Conservation (phyloP, 2,888 invertebrate species). For the Prosopocoilus inquinatus region DNA sequence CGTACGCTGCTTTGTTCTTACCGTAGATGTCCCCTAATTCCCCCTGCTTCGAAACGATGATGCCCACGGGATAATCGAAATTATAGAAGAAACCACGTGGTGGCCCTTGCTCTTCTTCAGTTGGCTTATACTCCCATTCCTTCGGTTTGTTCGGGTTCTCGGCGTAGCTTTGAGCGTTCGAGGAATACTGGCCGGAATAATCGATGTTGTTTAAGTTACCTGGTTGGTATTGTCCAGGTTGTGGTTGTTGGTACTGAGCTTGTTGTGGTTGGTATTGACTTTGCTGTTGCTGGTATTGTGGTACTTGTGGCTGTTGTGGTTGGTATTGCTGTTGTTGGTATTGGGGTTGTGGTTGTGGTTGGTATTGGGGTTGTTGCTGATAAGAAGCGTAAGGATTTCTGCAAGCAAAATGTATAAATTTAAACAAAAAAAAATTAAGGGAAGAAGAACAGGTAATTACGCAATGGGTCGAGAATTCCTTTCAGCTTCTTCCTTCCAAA, state of each 20-base stretch:
- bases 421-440: not conserved
- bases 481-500: slow-evolving; percentile 67
- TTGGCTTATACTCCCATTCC: slow-evolving; percentile 17
- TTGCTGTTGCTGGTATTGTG: slow-evolving; percentile 15
- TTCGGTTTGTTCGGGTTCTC: slow-evolving; percentile 4
- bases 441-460: slow-evolving; percentile 6
- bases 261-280: slow-evolving; percentile 7
- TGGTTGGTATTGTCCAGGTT: slow-evolving; percentile 1
- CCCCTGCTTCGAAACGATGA: slow-evolving; percentile 45
- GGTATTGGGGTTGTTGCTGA: slow-evolving; percentile 1
- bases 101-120: slow-evolving; percentile 50
- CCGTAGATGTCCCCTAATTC: slow-evolving; percentile 36
- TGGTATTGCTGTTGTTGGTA: slow-evolving; percentile 14
- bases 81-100: slow-evolving; percentile 74
- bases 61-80: slow-evolving; percentile 65
- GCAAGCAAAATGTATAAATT: slow-evolving; percentile 5
- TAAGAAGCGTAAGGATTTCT: slow-evolving; percentile 21
- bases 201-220: slow-evolving; percentile 23
- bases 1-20: slow-evolving; percentile 41
- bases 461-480: slow-evolving; percentile 37
- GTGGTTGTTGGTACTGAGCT: slow-evolving; percentile 6
- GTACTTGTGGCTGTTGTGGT: slow-evolving; percentile 13
- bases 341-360: slow-evolving; percentile 3
- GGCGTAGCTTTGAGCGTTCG: slow-evolving; percentile 10
- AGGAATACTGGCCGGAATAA: slow-evolving; percentile 26